Base-by-base conservation (phyloP, 2,888 invertebrate genomes). In the Bellardia bayeri region DNA sequence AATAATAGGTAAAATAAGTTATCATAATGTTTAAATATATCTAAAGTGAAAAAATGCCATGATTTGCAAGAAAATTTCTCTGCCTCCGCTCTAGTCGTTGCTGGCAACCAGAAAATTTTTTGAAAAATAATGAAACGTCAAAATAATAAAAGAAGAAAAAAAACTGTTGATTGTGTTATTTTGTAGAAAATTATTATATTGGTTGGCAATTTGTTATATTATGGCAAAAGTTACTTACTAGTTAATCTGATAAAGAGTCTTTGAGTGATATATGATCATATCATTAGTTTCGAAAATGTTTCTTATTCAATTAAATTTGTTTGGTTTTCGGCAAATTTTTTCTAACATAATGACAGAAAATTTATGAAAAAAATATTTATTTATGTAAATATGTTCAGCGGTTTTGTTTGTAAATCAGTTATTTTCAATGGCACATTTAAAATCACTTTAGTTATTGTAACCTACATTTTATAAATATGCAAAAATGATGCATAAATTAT, bases 121-220 rank as follows among this genome's bases (percentile, higher is more conserved):
- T n/a, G 30, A 51, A 54, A 69, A 30, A 23, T 45, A 58, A 75
- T 30, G 58, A 2, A 58, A 9, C 37, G 16, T 45, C 45, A 13
- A n/a, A 33, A 23, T n/a, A 37, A 33, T 8, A 14, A 33, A 33
- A 5, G 5, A 33, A 33, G 5, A 42, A 66, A 45, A 64, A 66
- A 87, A 83, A 66, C 64, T 83, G 86, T 87, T 87, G 86, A 87
- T 82, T 81, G 80, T 76, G 82, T 74, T 86, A 82, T 82, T 82
- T 82, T 72, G 71, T 69, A 80, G 75, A 83, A 83, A 87, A 87
- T 87, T 76, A 80, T 83, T 75, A 83, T 80, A 83, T 87, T 71
- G 83, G 80, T 81, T 87, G 80, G 83, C 83, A 87, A 87, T 87
- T 87, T 87, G 80, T 82, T 74, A 79, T 33, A 69, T 82, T 51